Percentiles rank a stretch among this genome's conserved stretches.
Conservation (phyloP, 1,140 invertebrate species). For the Apolygus lucorum region DNA sequence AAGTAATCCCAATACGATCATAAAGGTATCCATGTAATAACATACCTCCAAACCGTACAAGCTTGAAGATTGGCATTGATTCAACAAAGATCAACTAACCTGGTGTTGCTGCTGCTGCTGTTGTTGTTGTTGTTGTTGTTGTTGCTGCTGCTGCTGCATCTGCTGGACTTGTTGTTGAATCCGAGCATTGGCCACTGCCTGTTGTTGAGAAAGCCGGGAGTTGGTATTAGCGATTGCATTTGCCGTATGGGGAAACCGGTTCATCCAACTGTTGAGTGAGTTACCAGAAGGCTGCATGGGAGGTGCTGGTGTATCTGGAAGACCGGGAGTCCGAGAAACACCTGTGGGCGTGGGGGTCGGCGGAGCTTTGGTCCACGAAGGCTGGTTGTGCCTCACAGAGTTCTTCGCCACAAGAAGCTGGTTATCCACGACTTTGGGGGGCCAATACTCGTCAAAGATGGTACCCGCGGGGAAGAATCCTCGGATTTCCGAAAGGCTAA, state of each 20-base stretch:
- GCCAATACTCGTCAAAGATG: conserved; percentile 85
- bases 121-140: no score
- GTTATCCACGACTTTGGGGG: conserved; percentile 70
- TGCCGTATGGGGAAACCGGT: conserved; percentile 31
- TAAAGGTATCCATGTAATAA: neutral
- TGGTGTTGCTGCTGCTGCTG: no score
- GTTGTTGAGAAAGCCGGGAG: neutral
- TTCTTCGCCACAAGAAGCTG: conserved; percentile 52
- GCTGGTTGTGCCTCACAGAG: neutral
- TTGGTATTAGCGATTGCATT: conserved; percentile 7
- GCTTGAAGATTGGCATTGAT: no score
- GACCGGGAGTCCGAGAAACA: neutral
- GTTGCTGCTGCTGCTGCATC: no score
- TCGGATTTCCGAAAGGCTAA: conserved; percentile 80
- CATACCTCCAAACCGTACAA: conserved; percentile 24
- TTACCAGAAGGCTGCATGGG: conserved; percentile 8
- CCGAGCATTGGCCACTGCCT: neutral
- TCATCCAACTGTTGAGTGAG: conserved; percentile 31
- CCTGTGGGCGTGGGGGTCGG: conserved; percentile 18
- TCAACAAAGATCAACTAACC: no score
- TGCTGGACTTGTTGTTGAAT: neutral
- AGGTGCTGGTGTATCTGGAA: neutral
- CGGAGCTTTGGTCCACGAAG: conserved; percentile 32
- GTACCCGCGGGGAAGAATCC: conserved; percentile 82
- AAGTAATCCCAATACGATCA: no score